Base-by-base conservation (phyloP, 2,113 vertebrate genomes). In the Anarrhichthys ocellatus region DNA sequence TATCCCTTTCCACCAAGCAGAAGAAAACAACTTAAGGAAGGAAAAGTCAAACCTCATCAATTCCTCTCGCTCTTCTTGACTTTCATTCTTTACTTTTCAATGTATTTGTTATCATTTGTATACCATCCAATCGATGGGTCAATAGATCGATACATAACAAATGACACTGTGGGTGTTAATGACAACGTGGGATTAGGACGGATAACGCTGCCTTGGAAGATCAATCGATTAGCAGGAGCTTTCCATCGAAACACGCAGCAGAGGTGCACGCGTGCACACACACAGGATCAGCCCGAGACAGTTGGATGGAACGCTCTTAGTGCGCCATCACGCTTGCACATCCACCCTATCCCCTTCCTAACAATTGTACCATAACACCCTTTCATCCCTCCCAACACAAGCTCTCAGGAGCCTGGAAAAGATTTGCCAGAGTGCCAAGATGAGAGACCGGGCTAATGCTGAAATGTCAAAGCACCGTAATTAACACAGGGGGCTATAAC, bases 141-240 rank as follows among this genome's bases (percentile, higher is more conserved):
- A 93, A 94, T 95, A 88, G 50, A 89, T 94, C 94, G 82, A 95
- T 95, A 86, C 84, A 84, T 92, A 92, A 93, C 94, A 94, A 94
- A 95, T 94, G 92, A 89, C 91, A 93, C 80, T 85, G 87, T 84
- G 85, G 81, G 92, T 91, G 92, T 93, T 95, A 95, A 94, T 92
- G 93, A 91, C 93, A 92, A 89, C 36, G 76, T 36, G 89, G 93
- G 93, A 94, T 95, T 94, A 94, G 91, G 89, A 94, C 68, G 80
- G 91, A 93, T 95, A 94, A 94, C 84, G 89, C 92, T 81, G 87
- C 90, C 86, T 84, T 46, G 80, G 73, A 94, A 83, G 86, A 91
- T 79, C 80, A 73, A 94, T 94, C 83, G 86, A 94, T 94, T 90
- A 82, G 78, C 74, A 27, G 73, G 70, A 63, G 68, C 40, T 79